These are phyloP conservation scores for Oxyteleia sp. DNA, from an alignment of 2,888 invertebrate species.

Conservation along the genomic window DNA sequence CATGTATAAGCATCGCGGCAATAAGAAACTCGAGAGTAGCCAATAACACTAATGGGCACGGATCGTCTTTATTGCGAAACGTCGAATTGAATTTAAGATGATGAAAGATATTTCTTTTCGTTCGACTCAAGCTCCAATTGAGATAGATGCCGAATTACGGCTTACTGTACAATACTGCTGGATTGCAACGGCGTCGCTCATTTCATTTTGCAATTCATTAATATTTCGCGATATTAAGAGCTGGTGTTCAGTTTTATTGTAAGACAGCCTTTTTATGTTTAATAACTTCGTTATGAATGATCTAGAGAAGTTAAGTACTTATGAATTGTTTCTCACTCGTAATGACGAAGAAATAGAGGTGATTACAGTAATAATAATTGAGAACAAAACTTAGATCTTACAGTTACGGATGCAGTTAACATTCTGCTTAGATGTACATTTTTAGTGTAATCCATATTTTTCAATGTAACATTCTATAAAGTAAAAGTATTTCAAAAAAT, in stretches of 20 bases:
- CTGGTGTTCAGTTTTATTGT: conserved; percentile 19
- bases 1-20: conserved; percentile 38
- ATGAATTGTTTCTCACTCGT: conserved; percentile 4
- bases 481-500: no score
- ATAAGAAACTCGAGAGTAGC: conserved; percentile 51
- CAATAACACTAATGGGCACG: conserved; percentile 63
- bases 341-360: conserved; percentile 3
- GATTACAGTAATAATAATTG: no score
- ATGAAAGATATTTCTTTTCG: conserved; percentile 56
- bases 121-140: conserved; percentile 46
- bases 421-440: no score
- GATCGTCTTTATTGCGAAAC: conserved; percentile 57
- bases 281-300: conserved; percentile 40
- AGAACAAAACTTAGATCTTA: no score
- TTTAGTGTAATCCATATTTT: no score
- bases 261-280: conserved; percentile 30
- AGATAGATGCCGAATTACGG: conserved; percentile 49
- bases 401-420: no score
- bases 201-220: conserved; percentile 50
- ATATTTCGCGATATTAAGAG: conserved; percentile 40
- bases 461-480: no score
- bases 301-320: conserved; percentile 5
- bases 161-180: conserved; percentile 10
- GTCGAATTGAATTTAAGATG: conserved; percentile 51
- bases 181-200: conserved; percentile 10